Evolutionary conservation across 2,113 vertebrate species (phyloP).

Genomic region (Nesospiza acunhae): DNA sequence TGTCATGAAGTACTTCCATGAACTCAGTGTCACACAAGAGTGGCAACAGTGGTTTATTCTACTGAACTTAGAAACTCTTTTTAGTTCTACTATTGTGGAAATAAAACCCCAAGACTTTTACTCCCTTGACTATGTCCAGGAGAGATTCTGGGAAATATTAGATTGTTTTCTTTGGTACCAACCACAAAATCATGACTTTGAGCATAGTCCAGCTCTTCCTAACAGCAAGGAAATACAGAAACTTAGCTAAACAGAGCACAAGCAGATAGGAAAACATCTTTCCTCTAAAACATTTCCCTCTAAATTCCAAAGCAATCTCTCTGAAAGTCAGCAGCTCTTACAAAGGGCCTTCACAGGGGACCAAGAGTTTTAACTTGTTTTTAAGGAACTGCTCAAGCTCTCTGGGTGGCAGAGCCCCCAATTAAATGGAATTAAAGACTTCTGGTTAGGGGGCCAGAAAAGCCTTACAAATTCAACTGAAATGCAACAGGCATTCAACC

Average conservation of each 20-base stretch:
- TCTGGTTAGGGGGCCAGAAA: neutral
- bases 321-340: neutral
- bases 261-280: neutral
- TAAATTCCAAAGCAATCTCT: neutral
- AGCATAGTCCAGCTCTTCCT: neutral
- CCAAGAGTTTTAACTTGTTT: neutral
- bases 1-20: neutral
- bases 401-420: neutral
- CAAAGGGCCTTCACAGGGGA: neutral
- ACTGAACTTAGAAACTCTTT: neutral
- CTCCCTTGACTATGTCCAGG: neutral
- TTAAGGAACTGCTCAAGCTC: neutral
- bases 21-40: neutral
- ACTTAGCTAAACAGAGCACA: neutral
- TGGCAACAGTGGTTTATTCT: neutral
- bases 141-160: neutral
- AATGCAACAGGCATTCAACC: neutral
- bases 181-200: neutral
- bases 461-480: neutral
- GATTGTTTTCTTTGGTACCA: neutral
- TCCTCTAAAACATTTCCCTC: neutral
- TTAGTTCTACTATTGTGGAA: neutral
- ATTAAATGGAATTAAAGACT: neutral
- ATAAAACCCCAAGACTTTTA: neutral
- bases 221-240: neutral